phyloP scores from a whole-genome alignment of 2,113 vertebrate genomes.

The Phaetusa simplex region DNA sequence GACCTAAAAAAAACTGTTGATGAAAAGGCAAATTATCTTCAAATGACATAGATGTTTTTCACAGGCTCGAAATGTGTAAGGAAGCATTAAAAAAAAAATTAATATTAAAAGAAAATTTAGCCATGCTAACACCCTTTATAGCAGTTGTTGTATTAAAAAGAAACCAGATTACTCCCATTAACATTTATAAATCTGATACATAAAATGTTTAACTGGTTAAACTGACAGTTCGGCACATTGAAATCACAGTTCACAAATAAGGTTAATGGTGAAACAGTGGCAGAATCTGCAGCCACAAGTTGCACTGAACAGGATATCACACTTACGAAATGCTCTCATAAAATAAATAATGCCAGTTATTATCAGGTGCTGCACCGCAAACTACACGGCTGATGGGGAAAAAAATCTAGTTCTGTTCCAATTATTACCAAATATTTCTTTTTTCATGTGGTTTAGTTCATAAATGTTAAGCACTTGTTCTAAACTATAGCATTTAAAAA shows the following conservation, averaged over 20 bases:
- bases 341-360: not conserved
- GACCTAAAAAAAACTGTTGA: not conserved
- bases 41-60: not conserved
- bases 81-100: not conserved
- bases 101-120: not conserved
- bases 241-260: not conserved
- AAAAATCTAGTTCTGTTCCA: not conserved
- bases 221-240: not conserved
- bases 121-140: not conserved
- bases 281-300: not conserved
- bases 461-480: not conserved
- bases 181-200: not conserved
- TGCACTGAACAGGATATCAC: not conserved
- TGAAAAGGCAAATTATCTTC: not conserved
- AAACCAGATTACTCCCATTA: not conserved
- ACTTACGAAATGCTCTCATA: not conserved
- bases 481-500: not conserved
- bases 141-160: not conserved
- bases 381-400: not conserved
- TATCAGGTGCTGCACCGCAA: not conserved
- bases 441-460: not conserved
- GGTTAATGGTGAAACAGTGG: not conserved
- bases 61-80: not conserved
- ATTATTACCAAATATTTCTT: not conserved
- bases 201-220: not conserved